A percentile compares a stretch with the other conserved stretches of the same genome.
Conservation (phyloP, 2,888 invertebrate genomes). For the Lasiommata megera region DNA sequence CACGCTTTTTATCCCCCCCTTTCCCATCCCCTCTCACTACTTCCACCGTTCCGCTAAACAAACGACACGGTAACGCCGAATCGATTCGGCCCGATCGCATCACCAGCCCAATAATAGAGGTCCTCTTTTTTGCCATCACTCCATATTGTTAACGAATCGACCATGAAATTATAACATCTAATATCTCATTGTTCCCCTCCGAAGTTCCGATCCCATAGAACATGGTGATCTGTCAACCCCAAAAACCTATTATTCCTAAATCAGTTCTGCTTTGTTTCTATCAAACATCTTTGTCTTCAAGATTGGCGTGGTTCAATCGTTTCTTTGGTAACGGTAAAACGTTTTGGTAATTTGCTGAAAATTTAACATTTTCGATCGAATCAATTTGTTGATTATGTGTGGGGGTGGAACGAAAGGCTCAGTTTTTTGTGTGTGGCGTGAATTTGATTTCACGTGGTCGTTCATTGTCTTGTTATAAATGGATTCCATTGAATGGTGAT, state of each 20-base stretch:
- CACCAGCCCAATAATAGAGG: constrained; percentile 69
- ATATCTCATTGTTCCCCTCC: constrained; percentile 61
- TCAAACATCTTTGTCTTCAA: constrained; percentile 72
- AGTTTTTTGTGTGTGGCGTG: constrained; percentile 42
- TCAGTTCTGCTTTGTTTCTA: constrained; percentile 74
- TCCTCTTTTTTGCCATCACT: constrained; percentile 64
- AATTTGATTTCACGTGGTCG: constrained; percentile 30
- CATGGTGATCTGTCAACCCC: constrained; percentile 56
- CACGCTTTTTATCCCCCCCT: constrained; percentile 44
- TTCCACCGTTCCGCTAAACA: constrained; percentile 72
- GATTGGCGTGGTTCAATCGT: constrained; percentile 60
- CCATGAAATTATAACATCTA: constrained; percentile 71
- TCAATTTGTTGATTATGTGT: constrained; percentile 42
- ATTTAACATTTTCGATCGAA: constrained; percentile 56
- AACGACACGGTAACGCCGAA: constrained; percentile 75
- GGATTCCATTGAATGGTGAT: constrained; percentile 42
- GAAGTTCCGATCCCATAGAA: constrained; percentile 58
- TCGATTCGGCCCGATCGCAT: constrained; percentile 73
- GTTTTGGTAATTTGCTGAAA: constrained; percentile 57
- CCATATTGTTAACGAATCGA: constrained; percentile 69
- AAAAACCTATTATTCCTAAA: constrained; percentile 62
- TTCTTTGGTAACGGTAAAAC: constrained; percentile 48
- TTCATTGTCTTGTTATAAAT: constrained; percentile 35
- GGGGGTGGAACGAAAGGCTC: constrained; percentile 52
- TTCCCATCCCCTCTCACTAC: constrained; percentile 21